Evolutionary conservation across 2,113 vertebrate genomes (phyloP).

Genomic region (Grallaria varia): DNA sequence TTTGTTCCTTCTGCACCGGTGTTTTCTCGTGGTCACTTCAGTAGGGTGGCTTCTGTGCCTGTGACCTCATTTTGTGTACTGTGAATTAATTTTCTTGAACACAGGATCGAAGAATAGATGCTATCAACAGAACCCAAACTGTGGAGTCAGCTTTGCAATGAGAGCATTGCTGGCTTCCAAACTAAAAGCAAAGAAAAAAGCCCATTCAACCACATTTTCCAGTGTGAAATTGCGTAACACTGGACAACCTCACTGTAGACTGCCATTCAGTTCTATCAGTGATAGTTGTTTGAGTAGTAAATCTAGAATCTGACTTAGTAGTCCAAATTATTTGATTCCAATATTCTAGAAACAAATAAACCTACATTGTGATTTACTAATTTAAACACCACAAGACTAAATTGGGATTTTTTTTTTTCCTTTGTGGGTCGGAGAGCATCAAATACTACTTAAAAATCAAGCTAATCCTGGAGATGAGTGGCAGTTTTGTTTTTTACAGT

Average conservation of each 20-base stretch:
- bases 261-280: not conserved
- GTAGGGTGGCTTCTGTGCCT: not conserved
- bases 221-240: not conserved
- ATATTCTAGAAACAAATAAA: not conserved
- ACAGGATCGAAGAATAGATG: not conserved
- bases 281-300: not conserved
- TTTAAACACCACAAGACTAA: not conserved
- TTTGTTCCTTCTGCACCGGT: not conserved
- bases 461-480: not conserved
- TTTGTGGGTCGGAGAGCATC: not conserved
- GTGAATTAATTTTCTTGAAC: not conserved
- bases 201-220: not conserved
- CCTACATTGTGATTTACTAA: not conserved
- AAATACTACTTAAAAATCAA: not conserved
- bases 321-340: not conserved
- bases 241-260: not conserved
- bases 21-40: not conserved
- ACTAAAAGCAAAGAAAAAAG: not conserved
- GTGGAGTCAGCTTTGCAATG: not conserved
- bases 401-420: not conserved
- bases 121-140: not conserved
- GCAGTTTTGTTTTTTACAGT: accelerated
- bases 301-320: not conserved
- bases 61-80: not conserved
- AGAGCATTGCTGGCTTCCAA: not conserved